Conservation (phyloP, 2,888 invertebrate species). For the Caenorhabditis sp. region DNA sequence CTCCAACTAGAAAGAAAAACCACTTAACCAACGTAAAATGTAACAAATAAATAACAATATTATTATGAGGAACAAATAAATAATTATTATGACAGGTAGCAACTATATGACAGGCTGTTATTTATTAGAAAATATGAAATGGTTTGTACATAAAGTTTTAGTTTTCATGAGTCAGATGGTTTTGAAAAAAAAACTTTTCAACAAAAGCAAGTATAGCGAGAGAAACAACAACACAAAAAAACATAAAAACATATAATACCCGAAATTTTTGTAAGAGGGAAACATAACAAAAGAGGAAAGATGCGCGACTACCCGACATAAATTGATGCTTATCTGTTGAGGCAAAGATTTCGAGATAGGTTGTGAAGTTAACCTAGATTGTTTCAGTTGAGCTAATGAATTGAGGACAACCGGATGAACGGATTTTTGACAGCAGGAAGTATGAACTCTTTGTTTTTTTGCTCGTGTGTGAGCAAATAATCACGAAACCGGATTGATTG, state of each 20-base stretch:
- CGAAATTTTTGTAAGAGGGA: neutral
- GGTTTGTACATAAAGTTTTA: too few species aligned
- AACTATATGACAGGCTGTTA: neutral
- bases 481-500: neutral
- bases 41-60: neutral
- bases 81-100: slow-evolving; percentile 1
- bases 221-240: too few species aligned
- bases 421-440: neutral
- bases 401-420: neutral
- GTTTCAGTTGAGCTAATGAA: too few species aligned
- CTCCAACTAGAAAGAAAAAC: neutral
- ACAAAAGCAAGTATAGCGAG: too few species aligned
- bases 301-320: neutral
- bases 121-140: neutral
- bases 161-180: neutral
- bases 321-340: slow-evolving; percentile 4
- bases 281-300: slow-evolving; percentile 1
- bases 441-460: neutral
- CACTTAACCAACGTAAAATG: neutral
- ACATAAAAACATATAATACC: neutral
- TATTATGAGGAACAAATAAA: neutral
- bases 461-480: neutral
- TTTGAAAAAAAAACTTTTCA: too few species aligned
- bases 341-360: slow-evolving; percentile 1
- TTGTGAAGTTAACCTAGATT: neutral